Base-by-base conservation (phyloP, 92 coral and sea anemone species). In the Parazoanthus atlanticus region DNA sequence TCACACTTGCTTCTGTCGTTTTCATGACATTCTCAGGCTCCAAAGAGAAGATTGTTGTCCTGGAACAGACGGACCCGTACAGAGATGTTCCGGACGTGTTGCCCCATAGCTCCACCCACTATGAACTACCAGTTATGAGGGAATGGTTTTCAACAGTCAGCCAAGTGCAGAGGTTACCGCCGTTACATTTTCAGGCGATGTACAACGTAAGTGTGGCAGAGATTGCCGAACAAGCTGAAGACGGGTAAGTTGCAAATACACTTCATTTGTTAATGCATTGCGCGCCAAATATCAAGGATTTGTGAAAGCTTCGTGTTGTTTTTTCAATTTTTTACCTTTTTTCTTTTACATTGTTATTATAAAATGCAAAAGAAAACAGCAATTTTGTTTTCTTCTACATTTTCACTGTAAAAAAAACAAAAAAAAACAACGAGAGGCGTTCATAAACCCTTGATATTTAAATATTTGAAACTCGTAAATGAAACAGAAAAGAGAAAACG, bases 81-180 rank as follows among this genome's bases (percentile, higher is more conserved):
- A 92, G 94, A 41, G 93, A 90, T 32, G 89, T 97, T 21, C 99
- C 98, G n/a, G 94, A 91, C 61, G 86, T 97, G 40, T 88, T 81
- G 9, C 91, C 98, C 3, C 49, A 81, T 74, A 73, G 93, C 26
- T 90, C 93, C 76, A 91, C 90, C 12, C 91, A 93, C 74, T 97
- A 97, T 85, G 99, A 97, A 79, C 98, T 94, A 31, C 98, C 98
- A 38, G 89, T 95, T 71, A 89, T 93, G 90, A 88, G 97, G 33
- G 97, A 95, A 84, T 93, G 96, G 93, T 95, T 97, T 76, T 88
- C 91, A 56, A 95, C 97, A 23, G 86, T 90, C 61, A 94, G 95
- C 82, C 94, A 95, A 70, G 91, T 95, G 13, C 98, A 94, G 70
- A 32, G 71, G 84, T 64, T 95, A 46, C 99, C 99, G 1, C 95